These are phyloP conservation scores for Mustela erminea DNA, from an alignment of 2,797 vertebrate species.

Conservation along the genomic window DNA sequence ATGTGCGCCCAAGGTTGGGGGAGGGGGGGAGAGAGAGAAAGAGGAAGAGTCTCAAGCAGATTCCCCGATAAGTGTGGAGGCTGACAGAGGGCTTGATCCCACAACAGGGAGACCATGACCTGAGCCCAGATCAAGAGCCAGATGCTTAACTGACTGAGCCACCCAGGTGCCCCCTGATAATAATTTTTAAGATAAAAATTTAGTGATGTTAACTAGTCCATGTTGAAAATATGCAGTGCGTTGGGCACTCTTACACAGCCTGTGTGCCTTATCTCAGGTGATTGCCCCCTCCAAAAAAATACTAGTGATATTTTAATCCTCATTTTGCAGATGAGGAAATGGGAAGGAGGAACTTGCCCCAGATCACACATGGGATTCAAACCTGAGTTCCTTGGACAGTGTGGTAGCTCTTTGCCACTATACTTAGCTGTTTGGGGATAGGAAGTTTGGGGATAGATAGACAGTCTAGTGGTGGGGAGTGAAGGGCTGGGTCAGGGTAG, in stretches of 20 bases:
- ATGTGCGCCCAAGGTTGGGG: fast-evolving
- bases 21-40: not conserved
- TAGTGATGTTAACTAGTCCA: not conserved
- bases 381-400: not conserved
- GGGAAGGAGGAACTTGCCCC: not conserved
- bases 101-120: not conserved
- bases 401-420: not conserved
- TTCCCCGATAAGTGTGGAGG: not conserved
- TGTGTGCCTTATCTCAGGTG: not conserved
- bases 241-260: not conserved
- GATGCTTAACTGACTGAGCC: not conserved
- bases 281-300: not conserved
- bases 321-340: not conserved
- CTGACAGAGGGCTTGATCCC: not conserved
- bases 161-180: not conserved
- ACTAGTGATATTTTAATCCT: not conserved
- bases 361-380: not conserved
- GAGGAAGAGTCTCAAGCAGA: not conserved
- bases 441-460: not conserved
- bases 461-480: not conserved
- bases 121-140: not conserved
- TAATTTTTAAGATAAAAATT: not conserved
- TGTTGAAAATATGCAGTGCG: not conserved
- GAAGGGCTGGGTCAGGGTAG: not conserved
- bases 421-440: not conserved